Conservation (phyloP, 2,113 vertebrate species). For the Suricata suricatta region DNA sequence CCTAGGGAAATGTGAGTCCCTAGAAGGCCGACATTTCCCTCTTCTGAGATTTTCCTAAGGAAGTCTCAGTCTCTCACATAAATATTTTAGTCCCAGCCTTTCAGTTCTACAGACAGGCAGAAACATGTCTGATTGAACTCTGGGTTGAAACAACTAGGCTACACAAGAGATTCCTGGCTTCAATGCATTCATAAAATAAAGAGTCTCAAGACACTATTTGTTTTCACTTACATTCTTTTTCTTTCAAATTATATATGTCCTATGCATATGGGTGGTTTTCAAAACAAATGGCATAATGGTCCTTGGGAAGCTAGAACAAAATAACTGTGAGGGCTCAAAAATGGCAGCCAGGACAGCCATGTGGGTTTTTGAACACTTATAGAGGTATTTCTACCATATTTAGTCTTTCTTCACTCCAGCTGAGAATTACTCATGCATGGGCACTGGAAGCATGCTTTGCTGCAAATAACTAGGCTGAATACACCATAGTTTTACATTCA, state of each 20-base stretch:
- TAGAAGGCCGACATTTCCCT: background rate
- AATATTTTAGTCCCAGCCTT: background rate
- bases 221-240: background rate
- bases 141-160: background rate
- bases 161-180: background rate
- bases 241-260: background rate
- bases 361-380: background rate
- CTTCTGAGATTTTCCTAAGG: background rate
- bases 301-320: background rate
- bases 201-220: background rate
- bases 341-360: background rate
- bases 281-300: background rate
- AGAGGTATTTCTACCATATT: conserved; percentile 6
- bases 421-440: background rate
- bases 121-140: background rate
- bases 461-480: background rate
- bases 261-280: background rate
- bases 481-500: background rate
- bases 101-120: background rate
- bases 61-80: background rate
- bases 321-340: background rate
- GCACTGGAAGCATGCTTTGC: background rate
- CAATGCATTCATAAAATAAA: background rate
- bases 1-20: background rate
- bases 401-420: background rate